Evolutionary conservation across 2,888 invertebrate genomes (phyloP).

Genomic region (Parasteatoda lunata): DNA sequence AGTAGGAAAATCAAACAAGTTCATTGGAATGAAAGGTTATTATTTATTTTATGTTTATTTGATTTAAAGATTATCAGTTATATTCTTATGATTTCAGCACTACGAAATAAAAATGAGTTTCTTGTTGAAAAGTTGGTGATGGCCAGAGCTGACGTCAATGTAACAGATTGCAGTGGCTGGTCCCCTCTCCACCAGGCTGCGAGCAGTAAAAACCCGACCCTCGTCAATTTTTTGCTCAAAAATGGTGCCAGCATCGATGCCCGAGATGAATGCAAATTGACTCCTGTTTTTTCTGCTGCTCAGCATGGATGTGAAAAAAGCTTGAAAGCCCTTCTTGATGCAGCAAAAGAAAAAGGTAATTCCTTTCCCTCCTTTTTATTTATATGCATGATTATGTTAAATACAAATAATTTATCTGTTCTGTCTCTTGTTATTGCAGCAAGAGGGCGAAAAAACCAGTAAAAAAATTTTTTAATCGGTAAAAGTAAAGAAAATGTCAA

Average conservation of each 20-base stretch:
- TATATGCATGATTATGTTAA: too few relatives aligned
- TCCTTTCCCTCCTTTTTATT: too few relatives aligned
- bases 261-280: slow-evolving; percentile 71
- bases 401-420: too few relatives aligned
- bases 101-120: slow-evolving; percentile 21
- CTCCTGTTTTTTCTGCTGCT: slow-evolving; percentile 74
- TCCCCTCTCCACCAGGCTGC: slow-evolving; percentile 74
- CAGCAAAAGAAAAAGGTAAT: slow-evolving; percentile 69
- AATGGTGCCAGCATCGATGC: slow-evolving; percentile 68
- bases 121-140: slow-evolving; percentile 69
- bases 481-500: too few relatives aligned
- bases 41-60: not conserved
- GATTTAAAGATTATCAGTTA: not conserved
- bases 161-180: slow-evolving; percentile 73
- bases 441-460: too few relatives aligned
- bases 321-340: slow-evolving; percentile 72
- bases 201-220: not conserved
- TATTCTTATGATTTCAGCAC: slow-evolving; percentile 11
- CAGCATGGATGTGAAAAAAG: slow-evolving; percentile 73
- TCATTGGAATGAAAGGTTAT: not conserved
- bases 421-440: too few relatives aligned
- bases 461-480: too few relatives aligned
- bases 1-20: not conserved
- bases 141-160: slow-evolving; percentile 73
- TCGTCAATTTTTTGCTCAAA: slow-evolving; percentile 67